Evolutionary conservation across 2,113 vertebrate species (phyloP).

Genomic region (Mus musculus): DNA sequence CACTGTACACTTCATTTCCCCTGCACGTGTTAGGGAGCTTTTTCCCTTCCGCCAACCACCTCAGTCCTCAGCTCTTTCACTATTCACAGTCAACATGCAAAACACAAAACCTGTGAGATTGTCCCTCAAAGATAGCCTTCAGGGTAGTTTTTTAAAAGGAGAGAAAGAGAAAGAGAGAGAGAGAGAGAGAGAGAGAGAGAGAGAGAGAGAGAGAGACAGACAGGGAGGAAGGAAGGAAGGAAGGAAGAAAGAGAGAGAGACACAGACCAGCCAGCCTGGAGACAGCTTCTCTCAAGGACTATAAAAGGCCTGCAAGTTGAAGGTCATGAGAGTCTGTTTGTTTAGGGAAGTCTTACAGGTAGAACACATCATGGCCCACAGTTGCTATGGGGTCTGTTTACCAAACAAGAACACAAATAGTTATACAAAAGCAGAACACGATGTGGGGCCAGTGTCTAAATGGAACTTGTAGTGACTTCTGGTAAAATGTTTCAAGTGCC

Average conservation of each 20-base stretch:
- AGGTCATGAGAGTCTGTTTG: conserved; percentile 84
- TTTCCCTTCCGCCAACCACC: conserved; percentile 23
- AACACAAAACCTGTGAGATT: neutral
- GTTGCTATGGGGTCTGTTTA: conserved; percentile 87
- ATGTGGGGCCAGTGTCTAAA: conserved; percentile 75
- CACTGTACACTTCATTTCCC: neutral
- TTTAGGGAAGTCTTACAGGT: conserved; percentile 86
- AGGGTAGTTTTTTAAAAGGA: neutral
- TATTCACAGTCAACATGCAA: neutral
- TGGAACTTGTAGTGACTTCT: conserved; percentile 43
- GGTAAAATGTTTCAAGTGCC: conserved; percentile 24
- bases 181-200: too few relatives aligned
- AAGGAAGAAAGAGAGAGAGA: too few relatives aligned
- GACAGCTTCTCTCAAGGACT: conserved; percentile 27
- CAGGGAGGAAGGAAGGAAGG: too few relatives aligned
- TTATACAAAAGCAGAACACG: conserved; percentile 83
- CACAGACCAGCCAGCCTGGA: neutral
- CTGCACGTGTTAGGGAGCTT: neutral
- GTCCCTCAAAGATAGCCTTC: neutral
- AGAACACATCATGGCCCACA: conserved; percentile 85
- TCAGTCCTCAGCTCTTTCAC: conserved; percentile 2
- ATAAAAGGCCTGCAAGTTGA: conserved; percentile 80
- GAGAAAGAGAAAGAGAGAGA: too few relatives aligned
- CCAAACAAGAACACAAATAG: conserved; percentile 85
- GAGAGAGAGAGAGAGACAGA: neutral